phyloP scores from a whole-genome alignment of 2,113 vertebrate genomes.

The Neogobius melanostomus region DNA sequence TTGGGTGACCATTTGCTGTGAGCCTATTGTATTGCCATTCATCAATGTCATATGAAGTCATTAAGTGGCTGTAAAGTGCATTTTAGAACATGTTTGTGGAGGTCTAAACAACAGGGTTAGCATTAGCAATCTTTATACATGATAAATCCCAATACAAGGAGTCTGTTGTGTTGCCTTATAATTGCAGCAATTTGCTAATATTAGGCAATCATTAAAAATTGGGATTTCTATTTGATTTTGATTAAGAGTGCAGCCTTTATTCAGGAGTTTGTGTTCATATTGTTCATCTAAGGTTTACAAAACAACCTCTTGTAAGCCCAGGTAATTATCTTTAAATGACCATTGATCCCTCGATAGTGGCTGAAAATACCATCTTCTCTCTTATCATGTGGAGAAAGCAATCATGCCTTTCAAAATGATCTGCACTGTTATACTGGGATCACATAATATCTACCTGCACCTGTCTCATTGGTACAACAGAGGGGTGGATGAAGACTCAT shows the following conservation, averaged over 20 bases:
- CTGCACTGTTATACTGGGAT: conserved; percentile 4
- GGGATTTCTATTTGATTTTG: too few species aligned
- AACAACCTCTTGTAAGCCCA: conserved; percentile 17
- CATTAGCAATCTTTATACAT: neutral
- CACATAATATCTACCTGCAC: conserved; percentile 21
- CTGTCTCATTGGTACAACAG: neutral
- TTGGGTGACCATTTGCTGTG: conserved; percentile 9
- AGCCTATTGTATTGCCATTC: neutral
- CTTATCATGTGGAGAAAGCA: conserved; percentile 41
- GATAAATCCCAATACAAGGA: too few species aligned
- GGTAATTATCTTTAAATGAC: conserved; percentile 16
- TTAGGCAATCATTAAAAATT: too few species aligned
- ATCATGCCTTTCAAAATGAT: conserved; percentile 18
- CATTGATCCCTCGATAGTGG: conserved; percentile 23
- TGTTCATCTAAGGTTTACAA: conserved; percentile 21
- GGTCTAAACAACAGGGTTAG: too few species aligned
- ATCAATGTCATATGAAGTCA: neutral
- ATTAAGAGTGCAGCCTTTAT: neutral
- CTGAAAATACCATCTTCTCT: conserved; percentile 12
- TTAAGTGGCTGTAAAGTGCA: neutral
- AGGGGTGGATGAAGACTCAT: conserved; percentile 1
- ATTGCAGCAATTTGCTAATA: too few species aligned
- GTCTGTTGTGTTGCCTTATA: too few species aligned
- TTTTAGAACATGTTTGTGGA: too few species aligned
- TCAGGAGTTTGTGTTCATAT: neutral